Percentiles rank a stretch among this genome's conserved stretches.
Conservation (phyloP, 2,797 vertebrate species). For the Podarcis lilfordi region DNA sequence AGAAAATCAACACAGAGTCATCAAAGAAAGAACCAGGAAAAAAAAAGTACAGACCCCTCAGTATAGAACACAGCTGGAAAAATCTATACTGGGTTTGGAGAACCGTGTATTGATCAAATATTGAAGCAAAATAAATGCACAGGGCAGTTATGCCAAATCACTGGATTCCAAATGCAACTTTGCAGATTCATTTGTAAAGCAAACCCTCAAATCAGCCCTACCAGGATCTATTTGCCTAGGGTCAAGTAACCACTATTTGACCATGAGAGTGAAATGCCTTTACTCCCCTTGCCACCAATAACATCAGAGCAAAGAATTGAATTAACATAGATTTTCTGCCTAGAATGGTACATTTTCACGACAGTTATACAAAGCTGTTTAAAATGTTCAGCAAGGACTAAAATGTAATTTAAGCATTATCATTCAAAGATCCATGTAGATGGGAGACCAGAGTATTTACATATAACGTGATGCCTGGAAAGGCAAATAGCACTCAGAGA, state of each 20-base stretch:
- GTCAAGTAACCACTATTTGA: not conserved
- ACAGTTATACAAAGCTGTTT: constrained; percentile 24
- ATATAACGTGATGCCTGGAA: not conserved
- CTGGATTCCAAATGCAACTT: not conserved
- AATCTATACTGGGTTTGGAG: not conserved
- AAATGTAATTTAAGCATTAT: constrained; percentile 17
- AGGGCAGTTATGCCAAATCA: not conserved
- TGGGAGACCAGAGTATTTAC: not conserved
- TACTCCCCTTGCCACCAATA: not conserved
- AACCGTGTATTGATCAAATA: not conserved
- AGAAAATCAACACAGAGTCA: not conserved
- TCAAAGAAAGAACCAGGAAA: not conserved
- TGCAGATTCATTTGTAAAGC: not conserved
- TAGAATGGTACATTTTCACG: constrained; percentile 10
- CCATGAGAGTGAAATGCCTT: constrained; percentile 6
- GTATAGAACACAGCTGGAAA: not conserved
- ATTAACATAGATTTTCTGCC: constrained; percentile 22
- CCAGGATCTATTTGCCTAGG: not conserved
- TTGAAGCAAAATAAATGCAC: not conserved
- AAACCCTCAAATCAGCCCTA: not conserved
- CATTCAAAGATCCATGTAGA: not conserved
- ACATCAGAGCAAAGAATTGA: constrained; percentile 1
- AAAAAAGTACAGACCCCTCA: not conserved
- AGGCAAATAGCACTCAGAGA: not conserved
- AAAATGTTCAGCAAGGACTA: constrained; percentile 22